phyloP scores from a whole-genome alignment of 2,888 invertebrate genomes.

The Noctua janthina region DNA sequence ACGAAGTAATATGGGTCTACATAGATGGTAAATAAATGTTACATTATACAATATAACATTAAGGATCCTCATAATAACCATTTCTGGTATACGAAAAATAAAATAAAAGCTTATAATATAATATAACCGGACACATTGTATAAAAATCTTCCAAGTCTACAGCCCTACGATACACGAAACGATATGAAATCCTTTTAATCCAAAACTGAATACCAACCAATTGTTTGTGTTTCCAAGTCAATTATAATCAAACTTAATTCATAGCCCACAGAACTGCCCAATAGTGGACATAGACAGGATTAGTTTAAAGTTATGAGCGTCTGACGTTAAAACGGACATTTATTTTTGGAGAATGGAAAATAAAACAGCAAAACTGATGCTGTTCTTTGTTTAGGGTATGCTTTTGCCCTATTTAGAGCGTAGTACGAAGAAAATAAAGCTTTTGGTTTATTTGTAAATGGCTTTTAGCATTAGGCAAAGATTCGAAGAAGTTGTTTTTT shows the following conservation, averaged over 20 bases:
- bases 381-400: constrained; percentile 1
- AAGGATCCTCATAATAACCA: no score
- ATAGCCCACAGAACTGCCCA: constrained; percentile 36
- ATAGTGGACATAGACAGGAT: constrained; percentile 32
- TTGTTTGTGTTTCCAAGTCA: constrained; percentile 35
- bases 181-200: constrained; percentile 16
- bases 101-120: no score
- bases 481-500: no score
- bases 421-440: not conserved
- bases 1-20: no score
- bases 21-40: no score
- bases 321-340: constrained; percentile 14
- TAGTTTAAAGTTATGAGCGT: constrained; percentile 28
- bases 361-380: constrained; percentile 5
- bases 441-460: not conserved
- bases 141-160: not conserved
- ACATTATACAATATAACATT: no score
- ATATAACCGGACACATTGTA: no score
- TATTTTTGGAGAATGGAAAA: constrained; percentile 31
- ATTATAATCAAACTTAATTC: constrained; percentile 41
- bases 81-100: no score
- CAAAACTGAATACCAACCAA: constrained; percentile 32
- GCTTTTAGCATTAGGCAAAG: not conserved
- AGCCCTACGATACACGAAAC: not conserved
- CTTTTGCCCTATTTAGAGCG: not conserved